A percentile compares a stretch with the other conserved stretches of the same genome.
Conservation (phyloP, 2,797 vertebrate genomes). For the Leucoraja ocellata region DNA sequence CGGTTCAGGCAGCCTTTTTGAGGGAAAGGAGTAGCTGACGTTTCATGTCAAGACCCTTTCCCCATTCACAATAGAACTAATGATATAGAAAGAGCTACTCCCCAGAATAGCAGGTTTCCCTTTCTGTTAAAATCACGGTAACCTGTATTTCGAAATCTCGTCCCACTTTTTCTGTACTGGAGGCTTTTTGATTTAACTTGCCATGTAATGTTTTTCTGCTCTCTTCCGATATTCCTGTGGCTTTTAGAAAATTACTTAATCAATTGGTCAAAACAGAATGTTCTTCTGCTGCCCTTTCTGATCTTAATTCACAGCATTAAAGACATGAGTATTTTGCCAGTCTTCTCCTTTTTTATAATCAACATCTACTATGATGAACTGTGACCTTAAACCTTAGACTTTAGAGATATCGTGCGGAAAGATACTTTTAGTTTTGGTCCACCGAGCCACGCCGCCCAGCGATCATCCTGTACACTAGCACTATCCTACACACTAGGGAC, state of each 20-base stretch:
- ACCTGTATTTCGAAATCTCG: neutral
- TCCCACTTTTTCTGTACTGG: neutral
- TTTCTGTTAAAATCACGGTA: neutral
- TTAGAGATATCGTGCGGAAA: no score
- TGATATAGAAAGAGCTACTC: neutral
- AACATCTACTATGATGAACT: neutral
- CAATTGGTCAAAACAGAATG: neutral
- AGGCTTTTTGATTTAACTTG: neutral
- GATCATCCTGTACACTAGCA: no score
- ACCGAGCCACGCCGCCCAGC: no score
- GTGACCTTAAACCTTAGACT: no score
- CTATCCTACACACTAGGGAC: no score
- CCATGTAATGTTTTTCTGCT: neutral
- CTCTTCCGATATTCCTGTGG: neutral
- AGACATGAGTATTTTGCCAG: neutral
- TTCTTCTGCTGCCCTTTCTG: neutral
- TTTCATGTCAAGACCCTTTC: neutral
- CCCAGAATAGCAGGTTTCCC: neutral
- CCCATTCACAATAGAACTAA: neutral
- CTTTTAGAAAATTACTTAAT: neutral
- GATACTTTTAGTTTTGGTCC: no score
- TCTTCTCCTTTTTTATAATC: neutral
- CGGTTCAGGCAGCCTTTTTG: no score
- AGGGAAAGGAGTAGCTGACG: no score
- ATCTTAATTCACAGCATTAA: neutral